Percentiles rank a stretch among this genome's conserved stretches.
phyloP scores from a whole-genome alignment of 2,113 vertebrate species.

The Nansenia antarctica region DNA sequence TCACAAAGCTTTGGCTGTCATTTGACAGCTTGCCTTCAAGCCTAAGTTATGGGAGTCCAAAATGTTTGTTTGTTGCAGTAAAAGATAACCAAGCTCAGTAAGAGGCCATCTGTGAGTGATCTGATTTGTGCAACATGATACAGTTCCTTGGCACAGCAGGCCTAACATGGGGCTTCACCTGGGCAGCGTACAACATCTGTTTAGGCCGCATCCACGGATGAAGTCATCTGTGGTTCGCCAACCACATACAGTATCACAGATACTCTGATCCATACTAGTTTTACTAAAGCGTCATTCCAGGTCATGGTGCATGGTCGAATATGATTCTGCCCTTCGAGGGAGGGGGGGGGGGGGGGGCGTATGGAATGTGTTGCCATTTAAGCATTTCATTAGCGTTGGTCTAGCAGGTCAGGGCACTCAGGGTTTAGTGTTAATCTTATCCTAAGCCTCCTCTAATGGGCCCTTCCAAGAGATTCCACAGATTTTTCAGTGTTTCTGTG shows the following conservation, averaged over 20 bases:
- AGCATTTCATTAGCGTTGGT: slow-evolving; percentile 7
- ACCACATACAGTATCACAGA: neutral
- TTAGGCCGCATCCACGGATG: neutral
- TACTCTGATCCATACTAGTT: no score
- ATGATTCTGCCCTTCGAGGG: no score
- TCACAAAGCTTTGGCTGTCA: no score
- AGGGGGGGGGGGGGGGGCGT: no score
- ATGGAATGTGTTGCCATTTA: neutral
- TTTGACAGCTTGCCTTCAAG: no score
- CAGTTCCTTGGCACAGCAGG: neutral
- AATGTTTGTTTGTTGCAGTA: no score
- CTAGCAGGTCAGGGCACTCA: slow-evolving; percentile 8
- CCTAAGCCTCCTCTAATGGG: neutral
- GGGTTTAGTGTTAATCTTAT: slow-evolving; percentile 38
- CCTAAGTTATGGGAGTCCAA: no score
- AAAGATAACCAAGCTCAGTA: no score
- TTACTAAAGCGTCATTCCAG: no score
- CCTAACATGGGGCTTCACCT: neutral
- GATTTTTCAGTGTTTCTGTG: slow-evolving; percentile 41
- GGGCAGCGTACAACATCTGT: neutral
- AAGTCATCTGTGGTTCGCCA: neutral
- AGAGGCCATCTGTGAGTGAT: no score
- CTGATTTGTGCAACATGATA: no score
- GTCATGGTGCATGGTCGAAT: no score
- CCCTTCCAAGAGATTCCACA: slow-evolving; percentile 57